Conservation (phyloP, 2,113 vertebrate species). For the Dasyprocta punctata region DNA sequence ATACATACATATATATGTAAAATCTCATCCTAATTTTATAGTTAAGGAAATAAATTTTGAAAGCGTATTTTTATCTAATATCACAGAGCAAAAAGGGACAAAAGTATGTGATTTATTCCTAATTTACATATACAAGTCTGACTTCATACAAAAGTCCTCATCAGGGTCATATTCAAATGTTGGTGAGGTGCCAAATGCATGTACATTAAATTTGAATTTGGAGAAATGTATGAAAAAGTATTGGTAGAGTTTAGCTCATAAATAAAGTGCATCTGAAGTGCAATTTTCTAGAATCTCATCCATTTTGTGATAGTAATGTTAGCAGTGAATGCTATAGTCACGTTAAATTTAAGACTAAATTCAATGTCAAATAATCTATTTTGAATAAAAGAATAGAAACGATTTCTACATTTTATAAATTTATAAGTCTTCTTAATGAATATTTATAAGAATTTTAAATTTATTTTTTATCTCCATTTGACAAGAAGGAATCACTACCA, state of each 20-base stretch:
- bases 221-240: not conserved
- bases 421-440: not conserved
- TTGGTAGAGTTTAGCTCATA: not conserved
- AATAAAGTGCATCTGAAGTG: not conserved
- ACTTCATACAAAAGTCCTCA: not conserved
- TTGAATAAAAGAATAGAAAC: not conserved
- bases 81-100: not conserved
- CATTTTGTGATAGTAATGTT: not conserved
- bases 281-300: not conserved
- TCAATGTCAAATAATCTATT: not conserved
- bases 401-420: not conserved
- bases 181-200: rapidly evolving
- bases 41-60: not conserved
- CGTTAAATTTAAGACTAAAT: not conserved
- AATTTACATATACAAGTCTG: not conserved
- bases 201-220: not conserved
- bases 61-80: not conserved
- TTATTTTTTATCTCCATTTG: not conserved
- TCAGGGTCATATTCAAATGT: not conserved
- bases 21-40: not conserved
- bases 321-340: not conserved
- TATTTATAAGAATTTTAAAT: not conserved
- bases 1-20: too few relatives aligned
- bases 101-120: not conserved
- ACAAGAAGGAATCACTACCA: not conserved